Evolutionary conservation across 2,888 invertebrate species (phyloP), one percentile per base, ranked within the genome.

Genomic region (Pardosa pseudoannulata): DNA sequence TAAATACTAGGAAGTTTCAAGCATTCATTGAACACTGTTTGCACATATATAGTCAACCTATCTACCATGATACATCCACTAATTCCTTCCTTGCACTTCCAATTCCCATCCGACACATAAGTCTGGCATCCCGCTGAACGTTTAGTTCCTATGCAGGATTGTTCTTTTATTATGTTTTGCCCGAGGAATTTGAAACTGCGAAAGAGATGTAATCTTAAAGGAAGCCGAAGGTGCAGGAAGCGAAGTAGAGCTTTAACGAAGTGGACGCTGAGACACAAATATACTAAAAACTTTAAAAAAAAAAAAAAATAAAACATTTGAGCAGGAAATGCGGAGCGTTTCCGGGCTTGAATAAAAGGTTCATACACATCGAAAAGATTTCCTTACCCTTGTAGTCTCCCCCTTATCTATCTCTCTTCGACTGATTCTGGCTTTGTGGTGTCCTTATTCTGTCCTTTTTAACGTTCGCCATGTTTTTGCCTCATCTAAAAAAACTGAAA

Each of bases 311-410:
- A 71, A 28, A 19, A 83, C 32, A 64, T 78, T 62, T 67, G 62
- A 68, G 81, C 81, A 32, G 28, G 70, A 68, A 36, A 41, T 67
- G 56, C 28, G 31, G 28, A 16, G 79, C 65, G 72, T 70, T 79
- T 79, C 79, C 23, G 16, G 27, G 81, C 82, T 83, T 73, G 36
- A 78, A 83, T 68, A 67, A 87, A 87, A 79, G 86, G 86, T 87
- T 87, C 86, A 87, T 87, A 87, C 80, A 87, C 86, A 87, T 87
- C 86, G 86, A 87, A 87, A 80, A 73, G 79, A 87, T 19, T 65
- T 75, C 86, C 86, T 75, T 75, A 71, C 86, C 86, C 50, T 56
- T 74, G 65, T 78, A 78, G 83, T 83, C 56, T 68, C 23, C 67
- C 64, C 68, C 39, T 56, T 36, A 56, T 23, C 56, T 67, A 41